Conservation (phyloP, 2,113 vertebrate species). For the Thermophis baileyi region DNA sequence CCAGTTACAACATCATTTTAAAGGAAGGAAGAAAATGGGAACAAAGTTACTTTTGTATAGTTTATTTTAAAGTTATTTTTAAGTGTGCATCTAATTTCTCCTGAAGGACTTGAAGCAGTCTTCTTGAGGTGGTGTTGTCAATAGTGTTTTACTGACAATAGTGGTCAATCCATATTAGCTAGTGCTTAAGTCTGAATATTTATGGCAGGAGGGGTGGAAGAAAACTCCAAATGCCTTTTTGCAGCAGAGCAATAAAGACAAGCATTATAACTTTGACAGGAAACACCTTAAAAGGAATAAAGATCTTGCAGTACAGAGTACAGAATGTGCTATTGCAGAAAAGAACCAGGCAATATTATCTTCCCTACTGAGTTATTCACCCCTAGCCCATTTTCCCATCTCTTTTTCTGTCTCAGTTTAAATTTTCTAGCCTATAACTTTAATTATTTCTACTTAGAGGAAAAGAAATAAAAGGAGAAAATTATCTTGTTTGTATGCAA, state of each 20-base stretch:
- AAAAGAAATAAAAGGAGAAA: not conserved
- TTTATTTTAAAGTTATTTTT: not conserved
- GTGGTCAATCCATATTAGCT: not conserved
- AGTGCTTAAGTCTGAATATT: not conserved
- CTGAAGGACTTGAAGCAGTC: not conserved
- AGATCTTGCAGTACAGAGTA: not conserved
- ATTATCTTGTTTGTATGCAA: not conserved
- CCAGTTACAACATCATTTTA: not conserved
- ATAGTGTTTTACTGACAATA: constrained; percentile 11
- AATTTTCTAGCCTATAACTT: constrained; percentile 3
- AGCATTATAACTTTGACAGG: not conserved
- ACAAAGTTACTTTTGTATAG: not conserved
- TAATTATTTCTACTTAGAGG: constrained; percentile 6
- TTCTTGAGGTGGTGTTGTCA: not conserved
- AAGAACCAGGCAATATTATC: not conserved
- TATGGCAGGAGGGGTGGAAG: not conserved
- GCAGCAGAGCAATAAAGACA: constrained; percentile 4
- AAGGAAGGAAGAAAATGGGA: not conserved
- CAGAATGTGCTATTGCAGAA: not conserved
- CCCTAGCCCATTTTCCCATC: not conserved
- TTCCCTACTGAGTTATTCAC: constrained; percentile 22
- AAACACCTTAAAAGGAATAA: constrained; percentile 19
- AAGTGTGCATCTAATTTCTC: not conserved
- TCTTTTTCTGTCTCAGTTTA: not conserved
- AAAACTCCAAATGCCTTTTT: not conserved